Evolutionary conservation across 2,888 invertebrate species (phyloP), one percentile per base, ranked within the genome.

Genomic region (Dioctria linearis): DNA sequence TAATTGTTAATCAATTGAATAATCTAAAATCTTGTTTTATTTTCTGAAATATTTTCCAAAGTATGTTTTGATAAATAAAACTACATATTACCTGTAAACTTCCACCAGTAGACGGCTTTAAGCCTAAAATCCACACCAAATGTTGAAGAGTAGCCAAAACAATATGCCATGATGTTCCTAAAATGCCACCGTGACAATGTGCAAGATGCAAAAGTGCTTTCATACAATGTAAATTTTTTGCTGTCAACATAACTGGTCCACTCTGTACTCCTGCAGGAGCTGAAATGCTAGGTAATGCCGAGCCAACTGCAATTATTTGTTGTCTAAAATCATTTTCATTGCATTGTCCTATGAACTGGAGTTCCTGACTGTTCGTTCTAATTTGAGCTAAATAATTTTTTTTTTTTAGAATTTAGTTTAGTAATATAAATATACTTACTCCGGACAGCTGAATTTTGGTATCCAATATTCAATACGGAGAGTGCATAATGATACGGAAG

Each of bases 191-290:
- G 88, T 98, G 97, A 82, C 96, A 94, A 86, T 97, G 96, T 0
- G 98, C 97, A 76, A 98, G 91, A 85, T 94, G 93, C 67, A 99
- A 91, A 71, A 99, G 90, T 0, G 98, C 95, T 83, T 97, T 92
- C 95, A 99, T 98, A 46, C 98, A 98, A 85, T 98, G 97, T 80
- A 99, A 92, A 91, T 99, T 99, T 86, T 99, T 98, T 0, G 98
- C 95, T 3, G 98, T 99, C 86, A 99, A 91, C 97, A 98, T 98
- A 79, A 99, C 98, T 87, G 90, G 90, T 0, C 90, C 90, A 83
- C 89, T 89, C 87, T 89, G 89, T 5, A 88, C 87, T 91, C 93
- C 94, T 78, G 93, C 92, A 3, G 95, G 95, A 78, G 94, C 89
- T 4, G 95, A 93, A 3, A 95, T 93, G 5, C 96, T 95, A 2